Conservation (phyloP, 2,888 invertebrate species). For the Conchocele bisecta region DNA sequence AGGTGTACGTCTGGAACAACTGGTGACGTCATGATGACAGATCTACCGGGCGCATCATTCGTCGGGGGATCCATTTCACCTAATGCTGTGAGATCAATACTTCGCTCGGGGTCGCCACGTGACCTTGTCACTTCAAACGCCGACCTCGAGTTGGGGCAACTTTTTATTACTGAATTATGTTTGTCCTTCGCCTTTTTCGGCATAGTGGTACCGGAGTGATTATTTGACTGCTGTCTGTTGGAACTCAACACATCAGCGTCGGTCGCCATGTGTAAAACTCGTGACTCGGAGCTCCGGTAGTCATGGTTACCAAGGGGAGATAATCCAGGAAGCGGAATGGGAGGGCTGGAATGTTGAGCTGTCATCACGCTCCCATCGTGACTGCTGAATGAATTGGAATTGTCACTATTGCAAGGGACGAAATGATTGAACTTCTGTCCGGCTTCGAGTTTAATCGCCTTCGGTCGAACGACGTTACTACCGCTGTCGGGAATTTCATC, state of each 20-base stretch:
- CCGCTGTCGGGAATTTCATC: too few relatives aligned
- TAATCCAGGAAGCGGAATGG: constrained; percentile 4
- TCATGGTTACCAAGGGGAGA: constrained; percentile 5
- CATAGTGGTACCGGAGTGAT: too few relatives aligned
- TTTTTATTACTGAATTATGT: constrained; percentile 52
- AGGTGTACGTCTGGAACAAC: constrained; percentile 82
- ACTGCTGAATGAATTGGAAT: not conserved
- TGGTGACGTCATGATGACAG: constrained; percentile 59
- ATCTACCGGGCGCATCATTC: constrained; percentile 24
- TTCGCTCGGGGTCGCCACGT: not conserved
- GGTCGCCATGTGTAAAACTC: constrained; percentile 45
- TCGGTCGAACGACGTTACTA: constrained; percentile 49
- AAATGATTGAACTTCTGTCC: constrained; percentile 27
- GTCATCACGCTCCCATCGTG: not conserved
- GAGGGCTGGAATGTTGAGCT: not conserved
- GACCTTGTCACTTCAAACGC: too few relatives aligned
- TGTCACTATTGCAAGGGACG: not conserved
- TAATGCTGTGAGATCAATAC: constrained; percentile 51
- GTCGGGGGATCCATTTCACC: constrained; percentile 9
- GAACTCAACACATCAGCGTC: constrained; percentile 17
- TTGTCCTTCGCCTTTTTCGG: constrained; percentile 42
- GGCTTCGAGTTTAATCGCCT: constrained; percentile 50
- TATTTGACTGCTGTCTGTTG: constrained; percentile 15
- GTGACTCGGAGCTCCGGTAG: constrained; percentile 32
- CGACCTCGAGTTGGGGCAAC: constrained; percentile 1